A percentile compares a stretch with the other conserved stretches of the same genome.
Evolutionary conservation across 2,113 vertebrate species (phyloP).

Genomic region (Sylvietta virens): DNA sequence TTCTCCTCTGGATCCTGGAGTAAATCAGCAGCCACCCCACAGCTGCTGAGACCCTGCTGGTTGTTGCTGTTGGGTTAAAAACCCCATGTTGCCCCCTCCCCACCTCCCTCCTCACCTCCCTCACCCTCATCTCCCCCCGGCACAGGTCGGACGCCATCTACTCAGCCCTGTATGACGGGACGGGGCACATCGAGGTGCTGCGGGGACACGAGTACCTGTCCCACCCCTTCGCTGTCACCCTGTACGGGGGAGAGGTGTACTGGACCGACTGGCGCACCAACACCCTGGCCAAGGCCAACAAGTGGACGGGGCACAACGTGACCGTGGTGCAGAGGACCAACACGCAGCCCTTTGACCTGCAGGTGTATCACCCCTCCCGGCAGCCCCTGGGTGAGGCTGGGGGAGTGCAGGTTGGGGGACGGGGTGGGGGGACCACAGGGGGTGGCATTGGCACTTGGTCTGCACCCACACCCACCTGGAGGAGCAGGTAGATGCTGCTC

Average conservation of each 20-base stretch:
- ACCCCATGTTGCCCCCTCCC: background rate
- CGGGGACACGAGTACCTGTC: constrained; percentile 95
- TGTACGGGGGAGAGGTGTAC: constrained; percentile 95
- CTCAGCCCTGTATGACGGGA: constrained; percentile 91
- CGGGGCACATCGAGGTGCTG: constrained; percentile 94
- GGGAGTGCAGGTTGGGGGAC: fast-evolving
- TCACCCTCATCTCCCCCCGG: background rate
- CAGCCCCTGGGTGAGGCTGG: constrained; percentile 85
- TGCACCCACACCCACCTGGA: fast-evolving
- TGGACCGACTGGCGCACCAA: constrained; percentile 99
- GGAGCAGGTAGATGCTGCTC: background rate
- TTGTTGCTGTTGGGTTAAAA: background rate
- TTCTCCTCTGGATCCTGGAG: background rate
- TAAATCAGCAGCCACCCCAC: fast-evolving
- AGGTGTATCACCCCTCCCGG: constrained; percentile 95
- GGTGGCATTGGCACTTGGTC: background rate
- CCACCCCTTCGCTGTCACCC: constrained; percentile 93
- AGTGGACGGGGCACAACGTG: constrained; percentile 96
- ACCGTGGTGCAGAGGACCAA: constrained; percentile 96
- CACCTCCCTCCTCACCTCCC: background rate
- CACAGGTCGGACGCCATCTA: constrained; percentile 94
- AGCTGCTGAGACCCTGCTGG: background rate
- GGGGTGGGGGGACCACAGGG: fast-evolving
- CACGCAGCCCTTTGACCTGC: constrained; percentile 96
- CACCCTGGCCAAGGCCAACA: constrained; percentile 96